Base-by-base conservation (phyloP, 2,888 invertebrate genomes). In the Synergus itoensis region DNA sequence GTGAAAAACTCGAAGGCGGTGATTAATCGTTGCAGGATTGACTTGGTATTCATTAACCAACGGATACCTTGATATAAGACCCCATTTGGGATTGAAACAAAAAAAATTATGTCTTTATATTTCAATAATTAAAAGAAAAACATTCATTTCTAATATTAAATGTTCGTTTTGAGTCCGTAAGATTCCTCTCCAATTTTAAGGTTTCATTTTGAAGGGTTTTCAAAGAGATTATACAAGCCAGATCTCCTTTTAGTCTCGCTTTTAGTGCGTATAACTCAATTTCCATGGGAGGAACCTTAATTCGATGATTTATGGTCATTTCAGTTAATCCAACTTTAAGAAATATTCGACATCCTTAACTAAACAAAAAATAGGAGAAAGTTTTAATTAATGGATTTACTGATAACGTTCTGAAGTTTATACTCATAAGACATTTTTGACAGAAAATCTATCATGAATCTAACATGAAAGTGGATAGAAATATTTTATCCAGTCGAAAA, bases 161-260 rank as follows among this genome's bases (percentile, higher is more conserved):
- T 48, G 16, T 48, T 48, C 16, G 7, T 48, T 48, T 16, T 1
- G 12, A 48, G 5, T 4, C n/a, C 28, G 28, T n/a, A 41, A 3
- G 62, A 43, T 62, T 77, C 21, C 21, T 45, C 43, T 28, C 28
- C 16, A 48, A 69, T 48, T 69, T 45, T 16, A 28, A 69, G 45
- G 16, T 16, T n/a, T 53, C 9, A 28, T 43, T 48, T 45, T n/a
- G 45, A 48, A 21, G 28, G 16, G 28, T 48, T 48, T 28, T 28
- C 28, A 48, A 48, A 43, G 45, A 69, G 69, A 48, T 69, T 48
- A 45, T 28, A 14, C 14, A 45, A 45, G 67, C 28, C 43, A 45
- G 67, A 28, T 28, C 21, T 21, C 28, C 45, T 67, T 45, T 45
- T 67, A 45, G 2, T 28, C 28, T 28, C 28, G 28, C 1, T 28